Evolutionary conservation across 2,113 vertebrate genomes (phyloP).

Genomic region (Nesoenas mayeri): DNA sequence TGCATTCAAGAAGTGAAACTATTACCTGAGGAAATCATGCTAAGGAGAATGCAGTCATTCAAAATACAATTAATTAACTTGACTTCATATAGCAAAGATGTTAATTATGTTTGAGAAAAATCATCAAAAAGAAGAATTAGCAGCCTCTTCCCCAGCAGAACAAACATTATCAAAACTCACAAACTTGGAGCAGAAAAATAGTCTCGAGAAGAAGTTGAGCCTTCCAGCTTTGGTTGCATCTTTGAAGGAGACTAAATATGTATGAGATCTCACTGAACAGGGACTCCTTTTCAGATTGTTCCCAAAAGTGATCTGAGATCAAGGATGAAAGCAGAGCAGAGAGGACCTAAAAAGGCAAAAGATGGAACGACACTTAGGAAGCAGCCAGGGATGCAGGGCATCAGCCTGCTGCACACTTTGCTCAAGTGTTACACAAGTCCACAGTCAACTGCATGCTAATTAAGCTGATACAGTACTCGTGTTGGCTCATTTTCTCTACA

Average conservation of each 20-base stretch:
- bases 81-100: background rate
- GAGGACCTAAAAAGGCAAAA: background rate
- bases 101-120: background rate
- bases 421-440: background rate
- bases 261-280: background rate
- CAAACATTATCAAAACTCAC: background rate
- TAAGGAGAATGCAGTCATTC: background rate
- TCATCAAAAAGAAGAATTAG: background rate
- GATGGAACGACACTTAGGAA: background rate
- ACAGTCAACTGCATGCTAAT: background rate
- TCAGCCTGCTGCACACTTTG: background rate
- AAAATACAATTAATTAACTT: background rate
- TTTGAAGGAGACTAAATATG: background rate
- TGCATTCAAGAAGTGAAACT: background rate
- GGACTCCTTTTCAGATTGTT: background rate
- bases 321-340: background rate
- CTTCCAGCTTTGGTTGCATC: background rate
- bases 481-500: background rate
- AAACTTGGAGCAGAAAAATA: background rate
- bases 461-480: background rate
- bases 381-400: background rate
- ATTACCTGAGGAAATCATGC: background rate
- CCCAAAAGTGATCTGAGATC: background rate
- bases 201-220: background rate
- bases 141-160: background rate